Percentiles rank a stretch among this genome's conserved stretches.
These are phyloP conservation scores for Glyphotaelius pellucidus DNA, from an alignment of 2,888 invertebrate species.

Conservation along the genomic window DNA sequence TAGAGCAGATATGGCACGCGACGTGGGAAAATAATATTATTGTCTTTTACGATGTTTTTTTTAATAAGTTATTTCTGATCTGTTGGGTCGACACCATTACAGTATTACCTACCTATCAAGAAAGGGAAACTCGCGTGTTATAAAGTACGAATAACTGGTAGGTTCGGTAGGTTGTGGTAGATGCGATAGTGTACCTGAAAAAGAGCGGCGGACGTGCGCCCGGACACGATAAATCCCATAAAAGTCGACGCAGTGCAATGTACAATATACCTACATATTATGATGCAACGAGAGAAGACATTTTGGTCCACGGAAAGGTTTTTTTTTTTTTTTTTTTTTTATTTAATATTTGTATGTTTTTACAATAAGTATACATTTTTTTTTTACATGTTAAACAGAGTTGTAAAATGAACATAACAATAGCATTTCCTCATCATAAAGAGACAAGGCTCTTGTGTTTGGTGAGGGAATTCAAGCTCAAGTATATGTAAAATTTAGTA, in stretches of 20 bases:
- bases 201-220: slow-evolving; percentile 8
- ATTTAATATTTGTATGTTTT: too few relatives aligned
- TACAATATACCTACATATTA: neutral
- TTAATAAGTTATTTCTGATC: neutral
- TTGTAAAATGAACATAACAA: too few relatives aligned
- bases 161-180: neutral
- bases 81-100: neutral
- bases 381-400: too few relatives aligned
- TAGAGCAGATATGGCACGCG: neutral
- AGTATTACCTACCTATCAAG: neutral
- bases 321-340: too few relatives aligned
- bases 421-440: too few relatives aligned
- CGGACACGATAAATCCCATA: neutral
- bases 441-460: too few relatives aligned
- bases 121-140: slow-evolving; percentile 13
- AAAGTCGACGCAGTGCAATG: neutral
- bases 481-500: too few relatives aligned
- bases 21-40: neutral
- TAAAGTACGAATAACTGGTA: neutral
- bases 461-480: too few relatives aligned
- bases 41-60: neutral
- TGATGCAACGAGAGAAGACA: slow-evolving; percentile 5
- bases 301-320: slow-evolving; percentile 3
- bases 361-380: too few relatives aligned
- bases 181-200: neutral